Evolutionary conservation across 2,888 invertebrate genomes (phyloP), one percentile per base, ranked within the genome.

Genomic region (Siphlonurus alternatus): DNA sequence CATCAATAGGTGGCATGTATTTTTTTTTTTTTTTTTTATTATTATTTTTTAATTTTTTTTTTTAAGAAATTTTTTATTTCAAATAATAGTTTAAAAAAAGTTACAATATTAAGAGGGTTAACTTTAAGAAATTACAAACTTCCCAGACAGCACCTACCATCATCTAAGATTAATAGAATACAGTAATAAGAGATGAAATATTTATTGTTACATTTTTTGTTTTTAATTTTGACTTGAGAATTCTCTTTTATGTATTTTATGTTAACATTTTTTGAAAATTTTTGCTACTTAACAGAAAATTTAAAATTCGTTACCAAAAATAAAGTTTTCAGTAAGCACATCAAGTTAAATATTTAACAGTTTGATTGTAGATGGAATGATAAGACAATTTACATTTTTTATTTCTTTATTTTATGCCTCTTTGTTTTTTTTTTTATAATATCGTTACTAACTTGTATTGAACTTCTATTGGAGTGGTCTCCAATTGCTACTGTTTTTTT

Each of bases 331-430:
- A 38, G 38, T 38, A 38, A 38, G 38, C 38, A 38, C 38, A 38
- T 5, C 38, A 38, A 38, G 7, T 38, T 38, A 15, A 38, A 38
- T 38, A 38, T 38, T 10, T 15, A 38, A 38, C 38, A 38, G 15
- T 38, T 38, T 38, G 38, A n/a, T n/a, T n/a, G n/a, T n/a, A n/a
- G n/a, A 38, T 38, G 38, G 38, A 38, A 38, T 38, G 38, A 38
- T 38, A 38, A 38, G 38, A 38, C 5, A 38, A 38, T 38, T 38
- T 38, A 66, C 62, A 65, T 65, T 54, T 65, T 67, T 69, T 69
- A 69, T 69, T 60, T 63, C 54, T 66, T 67, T n/a, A 67, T 69
- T 67, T 66, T 64, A 61, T 66, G 63, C 61, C 63, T 66, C 54
- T 61, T 63, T 64, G 66, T 66, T 66, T 66, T n/a, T n/a, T n/a